phyloP scores from a whole-genome alignment of 2,888 invertebrate species.

The Acleris cristana region DNA sequence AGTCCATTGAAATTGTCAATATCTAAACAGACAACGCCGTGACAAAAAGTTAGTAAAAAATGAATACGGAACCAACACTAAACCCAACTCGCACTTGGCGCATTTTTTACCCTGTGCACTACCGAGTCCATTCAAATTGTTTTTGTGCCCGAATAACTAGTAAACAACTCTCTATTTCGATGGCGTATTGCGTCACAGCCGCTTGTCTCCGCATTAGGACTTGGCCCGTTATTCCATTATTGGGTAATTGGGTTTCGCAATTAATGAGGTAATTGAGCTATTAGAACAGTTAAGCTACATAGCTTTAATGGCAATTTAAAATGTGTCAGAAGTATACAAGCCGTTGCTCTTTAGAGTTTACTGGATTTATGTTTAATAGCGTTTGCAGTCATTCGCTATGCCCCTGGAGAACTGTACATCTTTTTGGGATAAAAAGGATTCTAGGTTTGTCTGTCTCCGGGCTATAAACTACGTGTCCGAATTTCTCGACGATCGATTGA shows the following conservation, averaged over 20 bases:
- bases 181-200: conserved; percentile 34
- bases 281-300: conserved; percentile 14
- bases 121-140: conserved; percentile 13
- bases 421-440: too few species aligned
- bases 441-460: too few species aligned
- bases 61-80: conserved; percentile 2
- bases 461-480: too few species aligned
- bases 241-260: conserved; percentile 27
- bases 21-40: too few species aligned
- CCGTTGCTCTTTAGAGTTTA: too few species aligned
- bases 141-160: conserved; percentile 40
- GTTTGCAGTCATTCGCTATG: too few species aligned
- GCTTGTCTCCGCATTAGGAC: conserved; percentile 23
- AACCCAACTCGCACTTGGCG: conserved; percentile 3
- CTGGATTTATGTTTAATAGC: too few species aligned
- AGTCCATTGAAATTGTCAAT: conserved; percentile 8
- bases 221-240: conserved; percentile 16
- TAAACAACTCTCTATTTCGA: conserved; percentile 73
- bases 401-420: too few species aligned
- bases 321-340: background rate
- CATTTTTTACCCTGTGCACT: conserved; percentile 1
- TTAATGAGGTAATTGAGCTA: conserved; percentile 20
- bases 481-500: too few species aligned
- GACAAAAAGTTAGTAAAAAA: background rate
- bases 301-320: background rate